Conservation (phyloP, 2,888 invertebrate genomes). For the Trichopoda pennipes region DNA sequence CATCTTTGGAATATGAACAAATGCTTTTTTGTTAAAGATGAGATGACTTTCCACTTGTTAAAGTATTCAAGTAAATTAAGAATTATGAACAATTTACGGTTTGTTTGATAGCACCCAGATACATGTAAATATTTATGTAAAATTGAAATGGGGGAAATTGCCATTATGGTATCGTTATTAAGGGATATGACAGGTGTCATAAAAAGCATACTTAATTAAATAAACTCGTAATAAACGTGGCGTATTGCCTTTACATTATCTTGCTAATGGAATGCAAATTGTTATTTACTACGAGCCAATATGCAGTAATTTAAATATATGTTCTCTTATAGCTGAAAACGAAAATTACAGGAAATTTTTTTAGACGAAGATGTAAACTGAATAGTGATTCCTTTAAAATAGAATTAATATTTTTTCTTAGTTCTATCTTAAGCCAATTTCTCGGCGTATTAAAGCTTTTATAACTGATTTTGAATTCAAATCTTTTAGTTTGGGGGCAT, state of each 20-base stretch:
- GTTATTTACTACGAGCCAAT: too few species aligned
- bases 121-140: conserved; percentile 17
- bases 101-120: conserved; percentile 21
- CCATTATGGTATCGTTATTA: background rate
- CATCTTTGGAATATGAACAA: conserved; percentile 16
- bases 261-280: background rate
- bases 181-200: conserved; percentile 5
- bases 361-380: too few species aligned
- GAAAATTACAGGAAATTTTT: too few species aligned
- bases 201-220: conserved; percentile 23
- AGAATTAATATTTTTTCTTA: too few species aligned
- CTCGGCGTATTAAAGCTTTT: too few species aligned
- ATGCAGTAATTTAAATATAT: too few species aligned
- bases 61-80: conserved; percentile 42
- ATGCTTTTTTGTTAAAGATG: conserved; percentile 21
- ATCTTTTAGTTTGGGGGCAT: too few species aligned
- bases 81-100: conserved; percentile 53
- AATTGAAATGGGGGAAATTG: background rate
- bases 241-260: conserved; percentile 7
- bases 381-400: too few species aligned
- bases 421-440: too few species aligned
- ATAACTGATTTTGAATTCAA: too few species aligned
- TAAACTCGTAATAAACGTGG: conserved; percentile 15
- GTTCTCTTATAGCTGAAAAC: too few species aligned
- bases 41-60: conserved; percentile 28